A percentile compares a stretch with the other conserved stretches of the same genome.
These are phyloP conservation scores for Meghimatium bilineatum DNA, from an alignment of 2,888 invertebrate genomes.

Conservation along the genomic window DNA sequence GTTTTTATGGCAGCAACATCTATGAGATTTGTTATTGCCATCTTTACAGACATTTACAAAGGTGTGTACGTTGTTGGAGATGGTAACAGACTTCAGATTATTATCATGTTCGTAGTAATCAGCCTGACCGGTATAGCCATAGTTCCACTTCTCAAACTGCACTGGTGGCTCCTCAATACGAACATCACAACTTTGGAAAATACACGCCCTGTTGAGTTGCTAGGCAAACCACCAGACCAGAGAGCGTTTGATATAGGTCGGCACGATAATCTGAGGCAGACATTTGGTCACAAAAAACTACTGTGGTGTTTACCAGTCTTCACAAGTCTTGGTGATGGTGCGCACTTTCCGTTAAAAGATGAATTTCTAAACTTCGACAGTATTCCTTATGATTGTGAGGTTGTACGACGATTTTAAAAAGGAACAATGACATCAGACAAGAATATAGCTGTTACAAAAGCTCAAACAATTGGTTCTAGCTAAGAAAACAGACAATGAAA, in stretches of 20 bases:
- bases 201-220: slow-evolving; percentile 12
- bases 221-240: neutral
- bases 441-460: neutral
- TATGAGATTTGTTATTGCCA: neutral
- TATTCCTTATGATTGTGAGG: no score
- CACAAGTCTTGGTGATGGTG: slow-evolving; percentile 30
- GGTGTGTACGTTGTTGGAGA: neutral
- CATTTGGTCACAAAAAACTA: neutral
- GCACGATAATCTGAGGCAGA: neutral
- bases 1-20: slow-evolving; percentile 6
- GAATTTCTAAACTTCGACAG: neutral
- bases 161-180: neutral
- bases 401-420: no score
- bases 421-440: neutral
- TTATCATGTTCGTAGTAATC: neutral
- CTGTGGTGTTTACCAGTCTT: slow-evolving; percentile 31
- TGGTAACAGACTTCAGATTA: neutral
- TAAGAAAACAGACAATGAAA: no score
- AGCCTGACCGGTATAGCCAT: neutral
- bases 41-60: neutral
- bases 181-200: slow-evolving; percentile 35
- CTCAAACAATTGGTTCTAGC: no score
- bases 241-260: slow-evolving; percentile 6
- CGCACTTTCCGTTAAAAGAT: slow-evolving; percentile 1
- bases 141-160: slow-evolving; percentile 23